Base-by-base conservation (phyloP, 1,140 invertebrate species). In the Drosophila parvula region DNA sequence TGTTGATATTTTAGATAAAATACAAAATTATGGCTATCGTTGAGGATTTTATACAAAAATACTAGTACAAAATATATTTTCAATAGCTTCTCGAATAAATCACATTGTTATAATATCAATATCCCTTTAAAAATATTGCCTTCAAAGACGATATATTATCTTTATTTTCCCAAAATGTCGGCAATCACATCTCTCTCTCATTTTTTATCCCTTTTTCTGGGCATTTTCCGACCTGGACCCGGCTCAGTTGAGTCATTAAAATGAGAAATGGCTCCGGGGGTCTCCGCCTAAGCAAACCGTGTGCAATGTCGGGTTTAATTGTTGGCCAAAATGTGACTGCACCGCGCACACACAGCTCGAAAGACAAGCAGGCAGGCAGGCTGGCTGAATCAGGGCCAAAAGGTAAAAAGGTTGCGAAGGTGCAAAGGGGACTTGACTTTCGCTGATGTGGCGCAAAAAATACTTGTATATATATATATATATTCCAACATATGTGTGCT, bases 161-260 rank as follows among this genome's bases (percentile, higher is more conserved):
- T 22, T 22, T 22, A 2, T 3, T 22, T 22, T 22, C 22, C 22
- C 22, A 0, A 48, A 28, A 4, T 4, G 18, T 38, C 34, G 28
- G 41, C 56, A 48, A 67, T 65, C 55, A 57, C 18, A 30, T n/a
- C 30, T 45, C 18, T n/a, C 43, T 47, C 12, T 30, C 40, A 53
- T 2, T 44, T 40, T 36, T 38, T 32, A n/a, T 22, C 18, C 28
- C 36, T 59, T 74, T 57, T 32, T 60, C 43, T 18, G 18, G 5
- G 11, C 81, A 77, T 65, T 78, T 78, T 70, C 44, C 58, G 80
- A 83, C 58, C 60, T 45, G 74, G 43, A 40, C 50, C 30, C 28
- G 64, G 65, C 83, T 77, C 71, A 69, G 84, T 88, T 88, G 83
- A 88, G 83, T 88, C 83, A 88, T 88, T 88, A 88, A 88, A 88